phyloP scores from a whole-genome alignment of 2,888 invertebrate species.

The Steromphala cineraria region DNA sequence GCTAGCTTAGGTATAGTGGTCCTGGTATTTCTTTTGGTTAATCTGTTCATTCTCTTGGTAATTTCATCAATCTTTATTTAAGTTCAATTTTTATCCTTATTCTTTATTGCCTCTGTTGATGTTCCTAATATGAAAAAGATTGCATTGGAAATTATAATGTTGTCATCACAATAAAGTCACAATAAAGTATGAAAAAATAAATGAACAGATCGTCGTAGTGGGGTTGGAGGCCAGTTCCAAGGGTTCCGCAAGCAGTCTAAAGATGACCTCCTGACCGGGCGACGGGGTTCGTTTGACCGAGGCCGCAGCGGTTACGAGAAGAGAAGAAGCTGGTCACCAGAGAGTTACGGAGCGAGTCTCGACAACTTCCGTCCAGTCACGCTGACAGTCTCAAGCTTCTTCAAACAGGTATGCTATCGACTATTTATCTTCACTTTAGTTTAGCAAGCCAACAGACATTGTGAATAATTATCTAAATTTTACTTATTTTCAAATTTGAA shows the following conservation, averaged over 20 bases:
- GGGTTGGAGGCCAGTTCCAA: constrained; percentile 87
- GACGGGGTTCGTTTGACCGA: constrained; percentile 82
- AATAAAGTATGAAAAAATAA: background rate
- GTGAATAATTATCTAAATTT: too few species aligned
- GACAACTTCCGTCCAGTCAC: constrained; percentile 91
- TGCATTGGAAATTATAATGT: too few species aligned
- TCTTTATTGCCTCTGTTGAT: too few species aligned
- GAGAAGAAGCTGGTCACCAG: constrained; percentile 80
- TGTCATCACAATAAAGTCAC: background rate
- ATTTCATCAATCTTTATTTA: too few species aligned
- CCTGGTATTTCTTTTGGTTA: background rate
- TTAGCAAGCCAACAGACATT: too few species aligned
- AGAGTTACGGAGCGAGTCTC: constrained; percentile 75
- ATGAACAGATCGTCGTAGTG: constrained; percentile 81
- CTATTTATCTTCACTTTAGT: background rate
- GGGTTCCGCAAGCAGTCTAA: constrained; percentile 84
- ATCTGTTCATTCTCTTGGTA: background rate
- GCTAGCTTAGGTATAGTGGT: constrained; percentile 63
- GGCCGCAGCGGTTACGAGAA: constrained; percentile 84
- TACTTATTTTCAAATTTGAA: too few species aligned
- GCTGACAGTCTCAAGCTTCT: constrained; percentile 92
- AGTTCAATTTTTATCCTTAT: too few species aligned
- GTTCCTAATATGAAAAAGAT: too few species aligned
- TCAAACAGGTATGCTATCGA: constrained; percentile 84
- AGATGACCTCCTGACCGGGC: constrained; percentile 72